Conservation (phyloP, 2,797 vertebrate species). For the Enteromius mattozi region DNA sequence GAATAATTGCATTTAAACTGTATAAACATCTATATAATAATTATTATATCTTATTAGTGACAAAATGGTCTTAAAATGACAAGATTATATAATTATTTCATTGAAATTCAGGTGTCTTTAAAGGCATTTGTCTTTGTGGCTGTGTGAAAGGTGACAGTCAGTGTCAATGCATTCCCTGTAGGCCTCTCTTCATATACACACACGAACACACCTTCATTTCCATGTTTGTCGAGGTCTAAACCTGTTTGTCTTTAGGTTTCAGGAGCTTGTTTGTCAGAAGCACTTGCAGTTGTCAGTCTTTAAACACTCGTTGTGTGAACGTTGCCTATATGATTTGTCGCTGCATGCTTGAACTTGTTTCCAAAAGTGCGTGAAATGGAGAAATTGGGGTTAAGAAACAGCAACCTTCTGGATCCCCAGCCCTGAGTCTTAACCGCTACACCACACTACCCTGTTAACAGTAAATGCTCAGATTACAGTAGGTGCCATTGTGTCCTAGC, state of each 20-base stretch:
- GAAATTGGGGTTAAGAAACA: background rate
- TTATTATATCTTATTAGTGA: background rate
- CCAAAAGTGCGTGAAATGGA: background rate
- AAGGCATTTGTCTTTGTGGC: slow-evolving; percentile 5
- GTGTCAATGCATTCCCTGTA: background rate
- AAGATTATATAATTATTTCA: background rate
- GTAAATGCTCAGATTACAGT: slow-evolving; percentile 20
- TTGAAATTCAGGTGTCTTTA: slow-evolving; percentile 5
- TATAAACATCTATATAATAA: background rate
- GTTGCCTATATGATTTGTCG: background rate
- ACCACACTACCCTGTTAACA: background rate
- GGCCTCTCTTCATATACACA: slow-evolving; percentile 2
- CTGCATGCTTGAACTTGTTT: background rate
- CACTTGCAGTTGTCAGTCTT: background rate
- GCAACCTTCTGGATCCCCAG: slow-evolving; percentile 11
- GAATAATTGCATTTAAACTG: background rate
- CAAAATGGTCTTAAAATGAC: background rate
- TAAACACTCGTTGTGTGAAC: slow-evolving; percentile 2
- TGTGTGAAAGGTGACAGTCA: slow-evolving; percentile 14
- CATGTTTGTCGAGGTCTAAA: slow-evolving; percentile 14
- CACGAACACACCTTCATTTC: slow-evolving; percentile 11
- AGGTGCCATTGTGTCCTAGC: slow-evolving; percentile 34
- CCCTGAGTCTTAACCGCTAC: background rate
- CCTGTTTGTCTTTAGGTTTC: slow-evolving; percentile 32
- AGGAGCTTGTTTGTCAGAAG: slow-evolving; percentile 6